These are phyloP conservation scores for Chiroxiphia lanceolata DNA, from an alignment of 2,797 vertebrate genomes.

Conservation along the genomic window DNA sequence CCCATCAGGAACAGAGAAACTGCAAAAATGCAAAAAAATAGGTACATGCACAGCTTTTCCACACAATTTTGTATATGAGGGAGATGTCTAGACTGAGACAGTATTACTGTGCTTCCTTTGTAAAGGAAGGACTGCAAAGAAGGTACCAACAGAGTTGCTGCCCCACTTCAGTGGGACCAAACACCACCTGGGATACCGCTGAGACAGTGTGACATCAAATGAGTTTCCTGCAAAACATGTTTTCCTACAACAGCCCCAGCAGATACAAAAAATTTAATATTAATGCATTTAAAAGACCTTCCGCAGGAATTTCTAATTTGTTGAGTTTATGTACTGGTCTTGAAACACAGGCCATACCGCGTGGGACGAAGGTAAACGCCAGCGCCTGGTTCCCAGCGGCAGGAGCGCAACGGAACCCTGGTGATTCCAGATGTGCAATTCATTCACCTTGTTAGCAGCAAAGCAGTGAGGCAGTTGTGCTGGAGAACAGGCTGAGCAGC, in stretches of 20 bases:
- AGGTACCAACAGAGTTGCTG: rapidly evolving
- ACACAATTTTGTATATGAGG: not conserved
- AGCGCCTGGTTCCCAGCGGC: no score
- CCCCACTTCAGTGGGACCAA: not conserved
- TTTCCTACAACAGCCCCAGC: not conserved
- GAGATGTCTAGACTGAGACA: not conserved
- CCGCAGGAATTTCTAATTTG: not conserved
- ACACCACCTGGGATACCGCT: not conserved
- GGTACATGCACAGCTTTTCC: not conserved
- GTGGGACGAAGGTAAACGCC: no score
- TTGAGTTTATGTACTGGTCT: not conserved
- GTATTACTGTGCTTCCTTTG: not conserved
- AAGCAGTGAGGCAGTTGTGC: not conserved
- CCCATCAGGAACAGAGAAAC: not conserved
- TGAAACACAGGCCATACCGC: no score
- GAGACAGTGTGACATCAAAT: rapidly evolving
- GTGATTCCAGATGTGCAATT: no score
- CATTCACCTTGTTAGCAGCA: no score
- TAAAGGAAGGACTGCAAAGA: not conserved
- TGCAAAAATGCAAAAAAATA: not conserved
- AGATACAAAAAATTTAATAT: not conserved
- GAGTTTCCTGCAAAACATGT: not conserved
- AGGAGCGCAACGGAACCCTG: no score
- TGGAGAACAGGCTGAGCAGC: not conserved
- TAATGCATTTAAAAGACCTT: not conserved